phyloP scores from a whole-genome alignment of 2,797 vertebrate species.

The Darevskia mixta region DNA sequence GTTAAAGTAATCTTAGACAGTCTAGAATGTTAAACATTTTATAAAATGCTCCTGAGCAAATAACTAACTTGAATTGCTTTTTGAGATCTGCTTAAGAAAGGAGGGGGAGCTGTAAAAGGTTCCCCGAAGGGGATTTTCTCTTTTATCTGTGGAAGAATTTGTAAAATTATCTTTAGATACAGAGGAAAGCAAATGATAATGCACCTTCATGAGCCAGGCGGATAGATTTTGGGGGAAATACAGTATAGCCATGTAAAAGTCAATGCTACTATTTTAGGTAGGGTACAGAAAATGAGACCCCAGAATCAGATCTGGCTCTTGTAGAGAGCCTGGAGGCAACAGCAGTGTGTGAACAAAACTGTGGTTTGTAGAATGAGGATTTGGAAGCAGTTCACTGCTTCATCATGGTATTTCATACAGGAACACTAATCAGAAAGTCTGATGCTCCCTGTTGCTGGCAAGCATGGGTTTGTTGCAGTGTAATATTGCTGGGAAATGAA shows the following conservation, averaged over 20 bases:
- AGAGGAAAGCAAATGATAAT: neutral
- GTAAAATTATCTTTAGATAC: neutral
- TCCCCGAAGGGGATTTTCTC: neutral
- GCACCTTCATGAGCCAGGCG: neutral
- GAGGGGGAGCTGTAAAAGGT: neutral
- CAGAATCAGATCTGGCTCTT: neutral
- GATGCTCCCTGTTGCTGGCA: neutral
- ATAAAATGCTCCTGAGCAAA: neutral
- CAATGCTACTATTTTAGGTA: neutral
- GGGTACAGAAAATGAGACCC: no score
- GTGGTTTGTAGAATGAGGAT: neutral
- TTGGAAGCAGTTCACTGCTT: neutral
- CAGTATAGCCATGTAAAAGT: neutral
- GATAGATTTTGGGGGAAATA: neutral
- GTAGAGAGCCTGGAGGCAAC: neutral
- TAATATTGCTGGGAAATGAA: no score
- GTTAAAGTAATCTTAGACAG: neutral
- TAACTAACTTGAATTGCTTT: neutral
- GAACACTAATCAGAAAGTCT: neutral
- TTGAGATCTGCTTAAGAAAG: neutral
- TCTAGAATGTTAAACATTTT: slow-evolving; percentile 24
- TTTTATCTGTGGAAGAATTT: neutral
- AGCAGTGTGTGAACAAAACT: neutral
- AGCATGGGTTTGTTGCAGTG: no score
- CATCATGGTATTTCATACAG: neutral